phyloP scores from a whole-genome alignment of 2,888 invertebrate species.

The Meganola albula region DNA sequence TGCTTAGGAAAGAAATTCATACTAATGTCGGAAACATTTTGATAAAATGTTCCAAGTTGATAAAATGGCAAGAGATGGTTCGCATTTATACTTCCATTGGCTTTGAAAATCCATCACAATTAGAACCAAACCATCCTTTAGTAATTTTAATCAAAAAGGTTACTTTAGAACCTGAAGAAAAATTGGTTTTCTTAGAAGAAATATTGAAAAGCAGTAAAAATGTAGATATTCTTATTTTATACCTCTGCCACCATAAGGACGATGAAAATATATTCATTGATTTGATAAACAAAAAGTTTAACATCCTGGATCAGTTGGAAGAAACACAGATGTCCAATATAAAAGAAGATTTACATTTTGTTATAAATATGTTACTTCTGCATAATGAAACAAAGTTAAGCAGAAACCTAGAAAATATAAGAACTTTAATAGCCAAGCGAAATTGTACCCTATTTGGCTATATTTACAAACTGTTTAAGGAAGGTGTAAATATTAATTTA shows the following conservation, averaged over 20 bases:
- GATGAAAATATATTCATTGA: conserved; percentile 33
- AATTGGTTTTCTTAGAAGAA: conserved; percentile 29
- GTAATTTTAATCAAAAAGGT: conserved; percentile 25
- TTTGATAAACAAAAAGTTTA: conserved; percentile 37
- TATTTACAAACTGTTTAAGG: no score
- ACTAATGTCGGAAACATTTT: conserved; percentile 47
- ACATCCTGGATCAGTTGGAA: conserved; percentile 36
- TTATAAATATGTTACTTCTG: conserved; percentile 39
- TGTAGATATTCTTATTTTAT: conserved; percentile 44
- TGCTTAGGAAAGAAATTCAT: conserved; percentile 50
- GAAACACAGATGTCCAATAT: conserved; percentile 53
- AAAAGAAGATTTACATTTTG: conserved; percentile 42
- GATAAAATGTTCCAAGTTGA: conserved; percentile 33
- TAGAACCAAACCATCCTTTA: conserved; percentile 28
- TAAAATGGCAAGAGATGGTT: conserved; percentile 42
- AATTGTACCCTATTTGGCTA: no score
- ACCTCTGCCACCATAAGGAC: conserved; percentile 37
- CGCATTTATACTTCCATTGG: conserved; percentile 37
- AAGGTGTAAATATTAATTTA: conserved; percentile 28
- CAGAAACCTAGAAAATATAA: no score
- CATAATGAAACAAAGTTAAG: conserved; percentile 35
- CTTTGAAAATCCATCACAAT: conserved; percentile 20
- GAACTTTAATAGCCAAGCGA: no score
- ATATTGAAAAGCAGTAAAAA: conserved; percentile 32
- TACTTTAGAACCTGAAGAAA: conserved; percentile 28